phyloP scores from a whole-genome alignment of 1,140 invertebrate species.

The Calosoma granatense region DNA sequence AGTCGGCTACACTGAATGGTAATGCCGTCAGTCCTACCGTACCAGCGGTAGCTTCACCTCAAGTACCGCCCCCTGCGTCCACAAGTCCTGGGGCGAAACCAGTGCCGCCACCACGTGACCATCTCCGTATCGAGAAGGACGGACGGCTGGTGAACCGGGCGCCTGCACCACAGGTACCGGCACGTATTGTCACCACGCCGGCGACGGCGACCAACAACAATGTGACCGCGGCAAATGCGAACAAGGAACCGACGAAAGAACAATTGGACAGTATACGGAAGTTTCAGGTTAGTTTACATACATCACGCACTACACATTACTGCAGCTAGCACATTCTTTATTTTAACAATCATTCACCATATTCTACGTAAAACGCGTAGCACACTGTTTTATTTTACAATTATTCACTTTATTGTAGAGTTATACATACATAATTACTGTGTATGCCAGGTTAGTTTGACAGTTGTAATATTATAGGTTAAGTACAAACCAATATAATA shows the following conservation, averaged over 20 bases:
- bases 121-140: slow-evolving; percentile 48
- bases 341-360: no score
- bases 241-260: slow-evolving; percentile 61
- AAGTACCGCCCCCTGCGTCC: slow-evolving; percentile 12
- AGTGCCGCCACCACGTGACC: slow-evolving; percentile 64
- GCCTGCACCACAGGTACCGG: slow-evolving; percentile 57
- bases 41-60: slow-evolving; percentile 18
- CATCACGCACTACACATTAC: no score
- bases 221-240: slow-evolving; percentile 35
- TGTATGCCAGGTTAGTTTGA: no score
- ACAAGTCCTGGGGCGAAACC: slow-evolving; percentile 41
- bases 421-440: no score
- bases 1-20: slow-evolving; percentile 33
- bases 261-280: slow-evolving; percentile 84
- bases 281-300: slow-evolving; percentile 70
- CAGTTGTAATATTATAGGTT: no score
- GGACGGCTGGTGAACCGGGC: slow-evolving; percentile 51
- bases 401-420: no score
- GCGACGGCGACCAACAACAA: slow-evolving; percentile 41
- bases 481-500: no score
- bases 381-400: no score
- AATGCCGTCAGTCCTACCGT: slow-evolving; percentile 17
- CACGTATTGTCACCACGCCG: slow-evolving; percentile 43
- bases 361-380: no score
- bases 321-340: background rate